Evolutionary conservation across 2,113 vertebrate species (phyloP).

Genomic region (Symphodus melops): DNA sequence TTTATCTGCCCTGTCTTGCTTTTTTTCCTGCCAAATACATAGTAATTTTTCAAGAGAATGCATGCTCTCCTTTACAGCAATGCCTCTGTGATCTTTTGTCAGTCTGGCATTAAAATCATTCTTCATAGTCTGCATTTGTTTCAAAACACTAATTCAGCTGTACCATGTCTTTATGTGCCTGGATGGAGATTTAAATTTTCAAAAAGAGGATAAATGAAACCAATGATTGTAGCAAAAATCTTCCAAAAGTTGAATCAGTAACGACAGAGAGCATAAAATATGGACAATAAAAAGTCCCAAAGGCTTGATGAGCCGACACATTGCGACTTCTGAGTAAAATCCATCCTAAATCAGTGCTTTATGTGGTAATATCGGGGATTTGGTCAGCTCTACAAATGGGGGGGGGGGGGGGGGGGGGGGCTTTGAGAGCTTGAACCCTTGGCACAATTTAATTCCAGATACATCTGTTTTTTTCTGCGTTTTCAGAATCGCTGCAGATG

Average conservation of each 20-base stretch:
- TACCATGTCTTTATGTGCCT: neutral
- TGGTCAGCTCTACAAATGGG: constrained; percentile 66
- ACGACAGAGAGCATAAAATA: constrained; percentile 23
- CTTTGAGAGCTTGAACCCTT: constrained; percentile 14
- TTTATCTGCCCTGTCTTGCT: constrained; percentile 1
- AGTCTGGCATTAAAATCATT: neutral
- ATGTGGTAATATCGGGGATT: constrained; percentile 62
- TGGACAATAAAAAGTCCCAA: constrained; percentile 12
- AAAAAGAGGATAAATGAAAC: too few relatives aligned
- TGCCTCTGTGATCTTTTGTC: constrained; percentile 17
- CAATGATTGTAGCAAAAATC: too few relatives aligned
- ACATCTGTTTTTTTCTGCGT: constrained; percentile 61
- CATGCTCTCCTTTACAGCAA: constrained; percentile 32
- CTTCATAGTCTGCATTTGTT: constrained; percentile 42
- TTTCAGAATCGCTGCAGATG: constrained; percentile 1
- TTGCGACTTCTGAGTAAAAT: constrained; percentile 31
- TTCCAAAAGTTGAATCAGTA: neutral
- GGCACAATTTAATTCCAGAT: constrained; percentile 56
- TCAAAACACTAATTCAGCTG: constrained; percentile 42
- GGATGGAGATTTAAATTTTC: too few relatives aligned
- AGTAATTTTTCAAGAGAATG: constrained; percentile 19
- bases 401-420: constrained; percentile 10
- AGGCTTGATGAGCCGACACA: constrained; percentile 19
- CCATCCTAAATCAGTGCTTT: constrained; percentile 51
- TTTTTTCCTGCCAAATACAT: neutral